Conservation (phyloP, 2,113 vertebrate species). For the Gopherus evgoodei region DNA sequence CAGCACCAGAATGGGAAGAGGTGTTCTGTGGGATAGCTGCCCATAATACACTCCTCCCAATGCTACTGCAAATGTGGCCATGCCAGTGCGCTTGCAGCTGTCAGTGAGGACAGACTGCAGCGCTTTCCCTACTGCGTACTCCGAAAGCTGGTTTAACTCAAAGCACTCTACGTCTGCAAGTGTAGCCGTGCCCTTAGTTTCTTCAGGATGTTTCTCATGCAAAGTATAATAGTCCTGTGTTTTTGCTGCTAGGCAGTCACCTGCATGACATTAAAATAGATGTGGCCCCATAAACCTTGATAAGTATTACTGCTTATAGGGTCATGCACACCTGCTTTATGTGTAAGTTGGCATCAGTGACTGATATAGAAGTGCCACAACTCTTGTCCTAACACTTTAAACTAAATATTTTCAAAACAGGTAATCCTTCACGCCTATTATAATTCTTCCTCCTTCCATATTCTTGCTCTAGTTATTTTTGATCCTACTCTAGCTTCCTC, state of each 20-base stretch:
- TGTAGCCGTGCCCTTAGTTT: background rate
- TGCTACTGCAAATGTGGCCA: no score
- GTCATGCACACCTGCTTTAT: background rate
- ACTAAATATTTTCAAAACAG: background rate
- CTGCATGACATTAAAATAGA: background rate
- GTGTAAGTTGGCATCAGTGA: background rate
- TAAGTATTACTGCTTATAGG: background rate
- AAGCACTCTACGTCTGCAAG: no score
- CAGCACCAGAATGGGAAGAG: no score
- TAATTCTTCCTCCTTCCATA: background rate
- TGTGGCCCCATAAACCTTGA: fast-evolving
- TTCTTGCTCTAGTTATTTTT: background rate
- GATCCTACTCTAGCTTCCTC: background rate
- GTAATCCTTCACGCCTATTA: background rate
- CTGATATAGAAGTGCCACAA: background rate
- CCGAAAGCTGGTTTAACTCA: no score
- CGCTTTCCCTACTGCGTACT: no score
- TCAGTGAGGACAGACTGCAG: no score
- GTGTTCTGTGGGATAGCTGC: no score
- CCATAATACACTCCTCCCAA: no score
- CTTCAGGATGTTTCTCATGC: background rate
- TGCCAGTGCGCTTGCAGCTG: no score
- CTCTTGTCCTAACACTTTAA: background rate
- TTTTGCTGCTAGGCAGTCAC: background rate
- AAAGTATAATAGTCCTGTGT: background rate